phyloP scores from a whole-genome alignment of 2,888 invertebrate genomes.

The Cylindroiulus punctatus region DNA sequence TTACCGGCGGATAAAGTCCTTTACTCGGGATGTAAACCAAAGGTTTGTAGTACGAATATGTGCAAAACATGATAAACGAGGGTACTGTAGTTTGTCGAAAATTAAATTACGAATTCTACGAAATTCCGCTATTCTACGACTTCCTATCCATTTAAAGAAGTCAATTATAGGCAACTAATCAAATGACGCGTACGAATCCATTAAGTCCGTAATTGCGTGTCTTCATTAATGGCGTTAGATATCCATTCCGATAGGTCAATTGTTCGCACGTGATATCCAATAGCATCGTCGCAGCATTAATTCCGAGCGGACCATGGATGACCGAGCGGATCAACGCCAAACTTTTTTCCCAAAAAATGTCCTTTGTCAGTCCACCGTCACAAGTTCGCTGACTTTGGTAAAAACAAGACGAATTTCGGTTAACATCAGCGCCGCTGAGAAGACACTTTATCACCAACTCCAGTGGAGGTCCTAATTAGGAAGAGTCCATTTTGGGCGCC shows the following conservation, averaged over 20 bases:
- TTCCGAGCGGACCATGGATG: background rate
- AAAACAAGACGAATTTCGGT: background rate
- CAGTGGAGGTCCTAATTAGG: slow-evolving; percentile 52
- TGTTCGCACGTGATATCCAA: slow-evolving; percentile 45
- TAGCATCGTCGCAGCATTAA: background rate
- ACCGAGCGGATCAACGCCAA: background rate
- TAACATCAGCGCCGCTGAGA: background rate
- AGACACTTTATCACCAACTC: background rate
- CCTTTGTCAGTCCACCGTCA: background rate
- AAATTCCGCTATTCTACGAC: background rate
- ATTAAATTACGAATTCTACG: background rate
- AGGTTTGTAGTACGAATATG: slow-evolving; percentile 59
- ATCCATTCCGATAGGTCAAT: slow-evolving; percentile 25
- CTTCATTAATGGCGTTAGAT: background rate
- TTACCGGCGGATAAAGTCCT: slow-evolving; percentile 58
- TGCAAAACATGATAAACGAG: slow-evolving; percentile 57
- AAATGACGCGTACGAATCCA: background rate
- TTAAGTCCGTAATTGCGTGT: background rate
- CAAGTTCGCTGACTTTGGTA: background rate
- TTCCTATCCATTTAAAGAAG: background rate
- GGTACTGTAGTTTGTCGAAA: background rate
- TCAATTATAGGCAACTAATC: background rate
- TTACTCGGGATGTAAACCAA: slow-evolving; percentile 58
- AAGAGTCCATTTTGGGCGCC: slow-evolving; percentile 31
- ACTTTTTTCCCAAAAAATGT: background rate